Percentiles rank a stretch among this genome's conserved stretches.
Conservation (phyloP, 1,140 invertebrate genomes). For the Nasonia giraulti region DNA sequence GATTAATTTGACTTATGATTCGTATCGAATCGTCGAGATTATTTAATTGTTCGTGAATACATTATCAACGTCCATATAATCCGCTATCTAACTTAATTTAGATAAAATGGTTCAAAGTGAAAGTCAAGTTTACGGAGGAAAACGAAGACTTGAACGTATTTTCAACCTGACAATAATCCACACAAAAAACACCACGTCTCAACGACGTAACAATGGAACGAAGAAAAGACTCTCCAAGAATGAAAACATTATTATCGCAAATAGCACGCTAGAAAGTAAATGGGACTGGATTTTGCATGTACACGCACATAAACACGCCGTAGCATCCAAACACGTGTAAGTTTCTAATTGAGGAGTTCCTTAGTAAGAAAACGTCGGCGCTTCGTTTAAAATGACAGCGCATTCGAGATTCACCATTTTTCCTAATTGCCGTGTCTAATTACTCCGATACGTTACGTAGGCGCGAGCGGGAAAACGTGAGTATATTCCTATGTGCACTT, state of each 20-base stretch:
- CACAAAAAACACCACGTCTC: background rate
- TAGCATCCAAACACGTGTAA: slow-evolving; percentile 20
- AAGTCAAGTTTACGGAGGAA: background rate
- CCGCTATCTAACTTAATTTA: background rate
- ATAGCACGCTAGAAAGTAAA: slow-evolving; percentile 64
- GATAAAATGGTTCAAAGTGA: background rate
- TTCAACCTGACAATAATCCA: no score
- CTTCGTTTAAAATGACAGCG: background rate
- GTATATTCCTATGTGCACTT: background rate
- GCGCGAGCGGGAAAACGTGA: background rate
- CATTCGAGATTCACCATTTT: background rate
- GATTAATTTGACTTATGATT: no score
- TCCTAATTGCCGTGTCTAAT: slow-evolving; percentile 9
- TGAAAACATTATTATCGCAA: slow-evolving; percentile 62
- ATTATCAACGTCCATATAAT: background rate
- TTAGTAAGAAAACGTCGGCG: background rate
- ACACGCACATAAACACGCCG: slow-evolving; percentile 41
- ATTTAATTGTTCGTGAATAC: no score
- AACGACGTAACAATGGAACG: background rate
- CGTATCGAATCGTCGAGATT: no score
- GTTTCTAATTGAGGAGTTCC: slow-evolving; percentile 41
- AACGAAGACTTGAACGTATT: no score
- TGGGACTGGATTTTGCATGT: slow-evolving; percentile 60
- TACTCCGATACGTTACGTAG: background rate
- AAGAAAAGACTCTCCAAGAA: slow-evolving; percentile 40